Conservation (phyloP, 2,113 vertebrate species). For the Abramis brama region DNA sequence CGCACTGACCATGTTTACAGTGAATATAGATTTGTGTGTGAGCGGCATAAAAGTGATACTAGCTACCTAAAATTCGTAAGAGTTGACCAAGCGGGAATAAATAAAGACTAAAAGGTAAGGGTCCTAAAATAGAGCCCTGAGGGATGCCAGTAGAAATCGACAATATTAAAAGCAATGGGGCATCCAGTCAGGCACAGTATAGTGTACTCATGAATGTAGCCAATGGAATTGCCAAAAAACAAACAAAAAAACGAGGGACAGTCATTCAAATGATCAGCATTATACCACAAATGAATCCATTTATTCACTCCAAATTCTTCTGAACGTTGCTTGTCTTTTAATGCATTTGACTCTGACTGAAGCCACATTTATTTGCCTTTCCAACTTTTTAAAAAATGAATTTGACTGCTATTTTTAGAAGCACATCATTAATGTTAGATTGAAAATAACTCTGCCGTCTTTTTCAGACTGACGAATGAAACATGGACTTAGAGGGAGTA, state of each 20-base stretch:
- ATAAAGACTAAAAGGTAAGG: too few species aligned
- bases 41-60: too few species aligned
- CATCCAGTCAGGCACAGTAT: background rate
- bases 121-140: too few species aligned
- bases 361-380: constrained; percentile 3
- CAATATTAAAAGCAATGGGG: background rate
- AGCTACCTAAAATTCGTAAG: too few species aligned
- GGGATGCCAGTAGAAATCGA: too few species aligned
- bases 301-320: background rate
- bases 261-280: background rate
- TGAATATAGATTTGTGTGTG: too few species aligned
- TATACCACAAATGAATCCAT: background rate
- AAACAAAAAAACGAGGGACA: background rate
- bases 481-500: constrained; percentile 70
- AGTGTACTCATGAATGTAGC: background rate
- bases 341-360: background rate
- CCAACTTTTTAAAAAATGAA: background rate
- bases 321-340: background rate
- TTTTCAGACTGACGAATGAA: constrained; percentile 58
- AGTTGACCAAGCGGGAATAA: too few species aligned
- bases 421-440: constrained; percentile 24
- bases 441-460: background rate
- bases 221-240: background rate
- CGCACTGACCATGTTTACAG: too few species aligned
- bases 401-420: background rate